These are phyloP conservation scores for Volucella inflata DNA, from an alignment of 2,888 invertebrate genomes.

Conservation along the genomic window DNA sequence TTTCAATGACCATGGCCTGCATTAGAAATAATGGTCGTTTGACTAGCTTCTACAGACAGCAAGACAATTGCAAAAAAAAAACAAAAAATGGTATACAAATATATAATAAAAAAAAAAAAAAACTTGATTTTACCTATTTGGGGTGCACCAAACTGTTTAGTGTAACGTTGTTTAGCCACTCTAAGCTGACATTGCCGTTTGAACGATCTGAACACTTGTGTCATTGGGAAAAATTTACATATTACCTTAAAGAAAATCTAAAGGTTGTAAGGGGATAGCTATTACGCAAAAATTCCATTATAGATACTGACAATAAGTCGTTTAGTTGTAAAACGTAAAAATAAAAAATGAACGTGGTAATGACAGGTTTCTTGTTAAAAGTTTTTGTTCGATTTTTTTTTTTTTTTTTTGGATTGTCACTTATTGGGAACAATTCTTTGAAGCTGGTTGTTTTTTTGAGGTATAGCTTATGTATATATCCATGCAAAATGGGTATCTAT, in stretches of 20 bases:
- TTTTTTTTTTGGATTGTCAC: neutral
- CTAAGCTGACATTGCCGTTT: slow-evolving; percentile 63
- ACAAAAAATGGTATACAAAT: neutral
- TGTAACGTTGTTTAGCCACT: slow-evolving; percentile 29
- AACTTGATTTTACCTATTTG: slow-evolving; percentile 69
- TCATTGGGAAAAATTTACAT: slow-evolving; percentile 68
- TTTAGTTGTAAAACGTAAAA: slow-evolving; percentile 1
- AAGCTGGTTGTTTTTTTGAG: no score
- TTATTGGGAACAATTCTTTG: no score
- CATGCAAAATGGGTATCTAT: no score
- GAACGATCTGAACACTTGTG: slow-evolving; percentile 59
- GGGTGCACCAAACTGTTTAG: slow-evolving; percentile 68
- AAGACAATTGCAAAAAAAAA: neutral
- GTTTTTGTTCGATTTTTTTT: slow-evolving; percentile 11
- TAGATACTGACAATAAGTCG: slow-evolving; percentile 29
- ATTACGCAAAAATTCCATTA: slow-evolving; percentile 53
- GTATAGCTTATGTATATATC: no score
- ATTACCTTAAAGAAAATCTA: slow-evolving; percentile 51
- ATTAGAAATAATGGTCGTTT: slow-evolving; percentile 43
- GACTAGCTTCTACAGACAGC: slow-evolving; percentile 10
- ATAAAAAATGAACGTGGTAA: slow-evolving; percentile 25
- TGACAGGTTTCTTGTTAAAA: slow-evolving; percentile 8
- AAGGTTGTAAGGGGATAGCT: slow-evolving; percentile 42
- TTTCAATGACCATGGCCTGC: slow-evolving; percentile 60
- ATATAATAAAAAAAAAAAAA: neutral